These are phyloP conservation scores for Spermophilus dauricus DNA, from an alignment of 2,113 vertebrate species.

Conservation along the genomic window DNA sequence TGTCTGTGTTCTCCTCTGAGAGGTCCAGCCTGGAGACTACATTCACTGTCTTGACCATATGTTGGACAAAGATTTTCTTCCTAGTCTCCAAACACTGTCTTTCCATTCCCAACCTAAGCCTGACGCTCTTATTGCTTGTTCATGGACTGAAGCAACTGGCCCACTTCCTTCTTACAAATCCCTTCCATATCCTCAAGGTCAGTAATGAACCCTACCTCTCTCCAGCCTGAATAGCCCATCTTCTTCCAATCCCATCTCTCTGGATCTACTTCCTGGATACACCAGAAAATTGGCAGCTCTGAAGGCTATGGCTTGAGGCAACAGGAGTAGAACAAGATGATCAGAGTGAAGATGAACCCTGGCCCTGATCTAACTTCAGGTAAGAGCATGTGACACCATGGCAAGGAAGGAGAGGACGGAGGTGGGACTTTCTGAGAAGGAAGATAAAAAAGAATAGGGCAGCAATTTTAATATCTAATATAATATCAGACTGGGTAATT, in stretches of 20 bases:
- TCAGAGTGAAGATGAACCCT: background rate
- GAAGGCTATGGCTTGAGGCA: background rate
- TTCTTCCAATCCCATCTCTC: background rate
- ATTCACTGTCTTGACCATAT: background rate
- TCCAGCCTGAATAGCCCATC: background rate
- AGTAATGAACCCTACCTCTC: background rate
- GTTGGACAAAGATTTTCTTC: constrained; percentile 16
- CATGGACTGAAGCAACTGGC: background rate
- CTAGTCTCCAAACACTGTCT: background rate
- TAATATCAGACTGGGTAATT: background rate
- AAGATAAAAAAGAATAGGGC: background rate
- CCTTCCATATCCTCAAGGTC: background rate
- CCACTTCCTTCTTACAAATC: background rate
- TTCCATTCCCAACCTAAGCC: background rate
- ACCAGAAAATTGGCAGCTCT: background rate
- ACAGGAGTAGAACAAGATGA: background rate
- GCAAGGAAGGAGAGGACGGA: background rate
- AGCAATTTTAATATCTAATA: background rate
- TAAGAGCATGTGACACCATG: background rate
- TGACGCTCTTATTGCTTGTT: background rate
- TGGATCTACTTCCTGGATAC: background rate
- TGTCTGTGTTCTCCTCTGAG: background rate
- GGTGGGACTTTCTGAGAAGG: background rate
- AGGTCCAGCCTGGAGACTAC: background rate
- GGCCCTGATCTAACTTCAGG: background rate